Evolutionary conservation across 2,113 vertebrate genomes (phyloP).

Genomic region (Rhabdomys dilectus): DNA sequence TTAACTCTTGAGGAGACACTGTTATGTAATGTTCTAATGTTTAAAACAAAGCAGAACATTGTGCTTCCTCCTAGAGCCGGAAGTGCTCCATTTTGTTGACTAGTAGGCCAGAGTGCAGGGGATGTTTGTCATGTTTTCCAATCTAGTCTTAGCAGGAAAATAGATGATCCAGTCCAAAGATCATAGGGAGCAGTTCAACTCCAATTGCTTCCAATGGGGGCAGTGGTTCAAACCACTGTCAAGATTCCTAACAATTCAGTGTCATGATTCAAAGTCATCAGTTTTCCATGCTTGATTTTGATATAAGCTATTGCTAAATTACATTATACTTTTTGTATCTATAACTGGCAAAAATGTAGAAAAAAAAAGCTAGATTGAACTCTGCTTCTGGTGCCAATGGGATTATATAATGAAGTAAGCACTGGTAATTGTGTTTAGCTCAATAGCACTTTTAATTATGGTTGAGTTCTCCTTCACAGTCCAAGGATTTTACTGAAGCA

Average conservation of each 20-base stretch:
- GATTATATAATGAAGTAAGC: constrained; percentile 80
- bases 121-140: neutral
- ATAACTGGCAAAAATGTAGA: constrained; percentile 57
- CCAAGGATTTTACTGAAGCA: constrained; percentile 82
- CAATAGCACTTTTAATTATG: constrained; percentile 86
- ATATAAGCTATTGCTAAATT: constrained; percentile 49
- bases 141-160: neutral
- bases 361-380: constrained; percentile 71
- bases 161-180: neutral
- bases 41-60: neutral
- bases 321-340: constrained; percentile 52
- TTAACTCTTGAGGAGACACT: neutral
- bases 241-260: neutral
- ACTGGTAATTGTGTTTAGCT: constrained; percentile 82
- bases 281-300: constrained; percentile 10
- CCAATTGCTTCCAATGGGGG: neutral
- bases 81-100: too few species aligned
- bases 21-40: neutral
- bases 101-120: neutral
- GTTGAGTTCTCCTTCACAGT: constrained; percentile 78
- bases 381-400: constrained; percentile 57
- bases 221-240: too few species aligned
- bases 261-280: neutral
- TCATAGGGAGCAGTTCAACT: neutral
- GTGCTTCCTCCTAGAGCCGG: neutral